Evolutionary conservation across 2,888 invertebrate genomes (phyloP).

Genomic region (Temnothorax unifasciatus): DNA sequence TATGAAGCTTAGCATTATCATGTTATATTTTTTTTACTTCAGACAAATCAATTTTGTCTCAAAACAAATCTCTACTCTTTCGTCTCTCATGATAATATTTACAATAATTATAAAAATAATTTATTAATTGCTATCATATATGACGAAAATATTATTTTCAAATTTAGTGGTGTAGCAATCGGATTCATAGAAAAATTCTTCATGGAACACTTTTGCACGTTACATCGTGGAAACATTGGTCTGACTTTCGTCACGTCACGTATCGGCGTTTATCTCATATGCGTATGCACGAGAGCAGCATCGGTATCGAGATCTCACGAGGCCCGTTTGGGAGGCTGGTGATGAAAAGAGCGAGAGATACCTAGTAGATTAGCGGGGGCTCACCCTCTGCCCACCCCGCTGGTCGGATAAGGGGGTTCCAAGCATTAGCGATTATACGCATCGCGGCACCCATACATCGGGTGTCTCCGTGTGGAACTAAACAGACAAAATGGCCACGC

Average conservation of each 20-base stretch:
- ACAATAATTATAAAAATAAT: neutral
- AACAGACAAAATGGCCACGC: constrained; percentile 85
- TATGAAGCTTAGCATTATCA: neutral
- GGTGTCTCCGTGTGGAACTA: constrained; percentile 84
- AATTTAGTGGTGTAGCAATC: neutral
- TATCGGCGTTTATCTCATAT: constrained; percentile 52
- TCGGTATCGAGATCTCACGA: constrained; percentile 70
- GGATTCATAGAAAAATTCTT: neutral
- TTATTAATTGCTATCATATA: constrained; percentile 1
- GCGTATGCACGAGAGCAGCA: constrained; percentile 47
- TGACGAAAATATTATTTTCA: neutral
- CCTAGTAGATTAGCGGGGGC: constrained; percentile 76
- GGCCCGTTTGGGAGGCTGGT: constrained; percentile 56
- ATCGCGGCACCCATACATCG: constrained; percentile 83
- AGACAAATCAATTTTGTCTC: neutral
- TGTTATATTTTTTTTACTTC: neutral
- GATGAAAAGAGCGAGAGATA: constrained; percentile 71
- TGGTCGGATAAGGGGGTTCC: constrained; percentile 78
- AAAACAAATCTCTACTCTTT: neutral
- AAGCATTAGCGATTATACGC: constrained; percentile 86
- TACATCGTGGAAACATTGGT: constrained; percentile 26
- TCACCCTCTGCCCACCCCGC: constrained; percentile 68
- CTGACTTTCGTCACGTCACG: constrained; percentile 54
- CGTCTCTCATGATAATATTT: neutral
- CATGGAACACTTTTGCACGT: neutral